Percentiles rank a stretch among this genome's conserved stretches.
phyloP scores from a whole-genome alignment of 2,888 invertebrate species.

The Archaeoteleia sp. region DNA sequence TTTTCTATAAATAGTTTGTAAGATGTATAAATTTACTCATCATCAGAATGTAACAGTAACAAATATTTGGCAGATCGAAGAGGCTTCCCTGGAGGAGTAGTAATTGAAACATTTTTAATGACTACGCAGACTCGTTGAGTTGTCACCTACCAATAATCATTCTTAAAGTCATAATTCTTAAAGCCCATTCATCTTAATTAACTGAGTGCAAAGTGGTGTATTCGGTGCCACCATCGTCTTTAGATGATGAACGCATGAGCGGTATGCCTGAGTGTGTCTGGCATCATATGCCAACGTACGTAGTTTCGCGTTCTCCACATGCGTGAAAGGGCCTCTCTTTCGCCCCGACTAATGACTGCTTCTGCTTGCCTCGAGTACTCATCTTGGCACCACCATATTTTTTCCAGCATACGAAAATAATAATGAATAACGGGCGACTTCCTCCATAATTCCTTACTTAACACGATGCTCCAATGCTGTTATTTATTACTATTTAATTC shows the following conservation, averaged over 20 bases:
- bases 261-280: constrained; percentile 48
- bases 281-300: constrained; percentile 28
- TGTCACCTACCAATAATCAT: constrained; percentile 41
- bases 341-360: constrained; percentile 57
- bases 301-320: constrained; percentile 43
- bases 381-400: constrained; percentile 32
- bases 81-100: too few relatives aligned
- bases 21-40: too few relatives aligned
- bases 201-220: constrained; percentile 40
- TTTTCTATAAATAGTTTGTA: too few relatives aligned
- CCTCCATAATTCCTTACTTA: constrained; percentile 9
- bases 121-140: constrained; percentile 34
- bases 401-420: constrained; percentile 36
- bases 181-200: constrained; percentile 49
- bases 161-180: constrained; percentile 28
- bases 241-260: constrained; percentile 49
- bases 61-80: too few relatives aligned
- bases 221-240: constrained; percentile 41
- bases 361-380: constrained; percentile 45
- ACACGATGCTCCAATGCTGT: neutral
- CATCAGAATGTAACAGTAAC: too few relatives aligned
- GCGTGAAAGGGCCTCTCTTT: constrained; percentile 47
- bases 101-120: constrained; percentile 44
- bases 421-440: constrained; percentile 44
- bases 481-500: neutral